phyloP scores from a whole-genome alignment of 2,113 vertebrate species.

The Furnarius figulus region DNA sequence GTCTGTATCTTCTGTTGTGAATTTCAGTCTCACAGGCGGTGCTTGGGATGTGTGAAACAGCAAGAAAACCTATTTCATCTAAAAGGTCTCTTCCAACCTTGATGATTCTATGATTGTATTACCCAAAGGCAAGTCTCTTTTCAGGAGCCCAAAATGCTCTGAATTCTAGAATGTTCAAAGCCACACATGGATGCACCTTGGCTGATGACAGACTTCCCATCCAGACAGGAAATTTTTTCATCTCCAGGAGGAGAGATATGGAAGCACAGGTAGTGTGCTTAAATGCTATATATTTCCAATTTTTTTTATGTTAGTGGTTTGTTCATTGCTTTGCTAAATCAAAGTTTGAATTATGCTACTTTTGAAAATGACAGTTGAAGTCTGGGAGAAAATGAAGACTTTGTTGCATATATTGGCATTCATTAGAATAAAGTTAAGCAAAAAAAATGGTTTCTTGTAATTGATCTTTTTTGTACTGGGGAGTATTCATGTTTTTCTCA shows the following conservation, averaged over 20 bases:
- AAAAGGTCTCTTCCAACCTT: not conserved
- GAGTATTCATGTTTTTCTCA: not conserved
- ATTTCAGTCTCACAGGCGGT: not conserved
- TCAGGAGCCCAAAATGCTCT: not conserved
- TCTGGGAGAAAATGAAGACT: not conserved
- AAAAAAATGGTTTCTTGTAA: not conserved
- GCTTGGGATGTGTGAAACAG: not conserved
- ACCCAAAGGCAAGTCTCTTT: not conserved
- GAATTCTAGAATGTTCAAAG: not conserved
- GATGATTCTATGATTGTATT: not conserved
- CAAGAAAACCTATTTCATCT: not conserved
- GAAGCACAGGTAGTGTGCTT: not conserved
- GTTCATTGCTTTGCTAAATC: not conserved
- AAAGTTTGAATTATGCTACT: not conserved
- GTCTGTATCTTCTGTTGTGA: not conserved
- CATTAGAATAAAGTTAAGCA: not conserved
- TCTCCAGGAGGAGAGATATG: not conserved
- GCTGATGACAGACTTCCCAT: not conserved
- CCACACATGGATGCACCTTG: not conserved
- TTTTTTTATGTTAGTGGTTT: not conserved
- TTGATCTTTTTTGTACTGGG: not conserved
- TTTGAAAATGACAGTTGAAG: not conserved
- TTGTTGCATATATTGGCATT: not conserved
- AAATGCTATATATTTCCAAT: not conserved
- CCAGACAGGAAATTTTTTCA: not conserved